These are phyloP conservation scores for Arvicanthis niloticus DNA, from an alignment of 2,113 vertebrate species.

Conservation along the genomic window DNA sequence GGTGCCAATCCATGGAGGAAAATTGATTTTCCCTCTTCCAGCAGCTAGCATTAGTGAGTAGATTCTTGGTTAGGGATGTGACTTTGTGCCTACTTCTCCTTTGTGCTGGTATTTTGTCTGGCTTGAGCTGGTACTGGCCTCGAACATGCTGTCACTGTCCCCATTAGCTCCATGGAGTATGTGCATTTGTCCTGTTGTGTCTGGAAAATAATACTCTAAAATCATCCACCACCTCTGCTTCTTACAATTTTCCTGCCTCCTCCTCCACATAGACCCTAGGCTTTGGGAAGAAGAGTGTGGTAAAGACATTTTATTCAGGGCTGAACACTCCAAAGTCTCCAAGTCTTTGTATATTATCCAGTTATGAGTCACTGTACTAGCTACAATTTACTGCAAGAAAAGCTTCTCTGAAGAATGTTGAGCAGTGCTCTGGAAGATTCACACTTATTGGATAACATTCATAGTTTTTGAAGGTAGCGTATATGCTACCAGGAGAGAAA, in stretches of 20 bases:
- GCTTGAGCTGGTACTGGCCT: background rate
- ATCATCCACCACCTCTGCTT: background rate
- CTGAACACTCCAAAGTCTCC: background rate
- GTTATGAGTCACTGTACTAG: background rate
- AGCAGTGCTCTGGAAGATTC: background rate
- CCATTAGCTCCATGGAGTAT: background rate
- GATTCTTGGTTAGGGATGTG: background rate
- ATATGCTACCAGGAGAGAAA: background rate
- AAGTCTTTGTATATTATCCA: background rate
- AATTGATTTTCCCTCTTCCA: background rate
- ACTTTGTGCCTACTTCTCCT: background rate
- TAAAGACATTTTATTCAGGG: background rate
- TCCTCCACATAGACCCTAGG: background rate
- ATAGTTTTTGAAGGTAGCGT: background rate
- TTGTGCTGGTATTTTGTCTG: background rate
- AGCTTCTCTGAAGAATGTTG: background rate
- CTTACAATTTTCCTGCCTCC: background rate
- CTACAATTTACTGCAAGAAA: background rate
- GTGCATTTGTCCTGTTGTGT: background rate
- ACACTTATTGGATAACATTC: background rate
- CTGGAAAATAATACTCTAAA: background rate
- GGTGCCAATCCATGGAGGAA: background rate
- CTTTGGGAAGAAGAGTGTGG: background rate
- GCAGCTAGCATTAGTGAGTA: background rate
- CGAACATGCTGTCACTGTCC: background rate